These are phyloP conservation scores for Drosophila eohydei DNA, from an alignment of 2,888 invertebrate genomes.

Conservation along the genomic window DNA sequence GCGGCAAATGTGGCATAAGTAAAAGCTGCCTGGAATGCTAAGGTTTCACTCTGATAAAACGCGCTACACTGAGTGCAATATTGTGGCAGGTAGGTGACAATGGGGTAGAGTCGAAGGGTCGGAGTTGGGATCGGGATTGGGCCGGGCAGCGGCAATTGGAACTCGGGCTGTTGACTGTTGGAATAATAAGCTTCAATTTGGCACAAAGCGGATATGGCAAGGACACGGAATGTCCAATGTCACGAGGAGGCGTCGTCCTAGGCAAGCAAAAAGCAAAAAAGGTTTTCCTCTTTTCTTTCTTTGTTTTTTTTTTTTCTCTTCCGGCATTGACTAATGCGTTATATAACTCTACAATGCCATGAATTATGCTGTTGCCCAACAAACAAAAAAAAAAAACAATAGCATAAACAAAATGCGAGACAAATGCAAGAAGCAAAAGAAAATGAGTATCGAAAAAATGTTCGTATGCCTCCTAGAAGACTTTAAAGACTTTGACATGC, in stretches of 20 bases:
- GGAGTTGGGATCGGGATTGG: background rate
- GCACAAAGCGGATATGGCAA: slow-evolving; percentile 43
- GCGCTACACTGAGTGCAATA: slow-evolving; percentile 27
- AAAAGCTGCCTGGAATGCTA: slow-evolving; percentile 19
- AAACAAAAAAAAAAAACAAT: slow-evolving; percentile 8
- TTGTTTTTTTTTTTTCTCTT: background rate
- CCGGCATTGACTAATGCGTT: slow-evolving; percentile 35
- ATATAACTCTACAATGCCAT: slow-evolving; percentile 56
- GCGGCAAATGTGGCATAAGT: slow-evolving; percentile 9
- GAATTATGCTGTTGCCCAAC: slow-evolving; percentile 53
- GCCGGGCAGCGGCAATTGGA: background rate
- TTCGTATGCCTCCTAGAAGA: slow-evolving; percentile 1
- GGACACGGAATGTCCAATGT: slow-evolving; percentile 38
- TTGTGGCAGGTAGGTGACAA: slow-evolving; percentile 27
- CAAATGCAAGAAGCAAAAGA: slow-evolving; percentile 13
- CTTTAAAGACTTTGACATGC: slow-evolving; percentile 22
- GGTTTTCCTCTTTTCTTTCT: slow-evolving; percentile 12
- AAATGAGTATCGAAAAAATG: slow-evolving; percentile 1
- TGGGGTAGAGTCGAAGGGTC: background rate
- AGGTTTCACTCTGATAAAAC: slow-evolving; percentile 22
- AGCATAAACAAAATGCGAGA: slow-evolving; percentile 11
- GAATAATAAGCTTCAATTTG: slow-evolving; percentile 57
- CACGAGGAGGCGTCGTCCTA: slow-evolving; percentile 23
- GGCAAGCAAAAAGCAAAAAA: slow-evolving; percentile 6
- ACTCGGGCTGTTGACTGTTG: slow-evolving; percentile 33